Evolutionary conservation across 1,140 invertebrate genomes (phyloP), one percentile per base, ranked within the genome.

Genomic region (Aricia agestis): DNA sequence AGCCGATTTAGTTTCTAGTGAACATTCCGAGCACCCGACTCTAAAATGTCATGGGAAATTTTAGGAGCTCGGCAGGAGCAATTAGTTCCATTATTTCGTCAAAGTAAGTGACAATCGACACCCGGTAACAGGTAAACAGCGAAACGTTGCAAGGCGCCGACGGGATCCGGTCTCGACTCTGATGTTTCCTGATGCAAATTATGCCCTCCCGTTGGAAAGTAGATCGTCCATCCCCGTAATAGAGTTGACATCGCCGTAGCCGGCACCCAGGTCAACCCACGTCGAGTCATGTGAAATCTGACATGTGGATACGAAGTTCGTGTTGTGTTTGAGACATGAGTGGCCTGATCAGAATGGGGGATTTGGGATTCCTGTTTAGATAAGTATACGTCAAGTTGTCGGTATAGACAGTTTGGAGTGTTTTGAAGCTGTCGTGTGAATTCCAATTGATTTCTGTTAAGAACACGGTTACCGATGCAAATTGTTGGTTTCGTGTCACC

Each of bases 101-200:
- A 52, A 52, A 52, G 45, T 52, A 52, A 52, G 45, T 52, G 45
- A 52, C 45, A 15, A 52, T 25, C 59, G 59, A 31, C 67, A 18
- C 67, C 41, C 6, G 18, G 19, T 19, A 5, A 17, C 68, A 69
- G 57, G 68, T 69, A 69, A 69, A 69, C 68, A 69, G 68, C 68
- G 77, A 78, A 82, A 80, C 70, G 73, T 76, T 69, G 69, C 67
- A 69, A 75, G 74, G 70, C 74, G 73, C 73, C 77, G 70, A 76
- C 73, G 65, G 73, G 77, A 76, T 78, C 80, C 80, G 76, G 69
- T 65, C 78, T 77, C 76, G 42, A 71, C 75, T 77, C 69, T 78
- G 82, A 82, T 74, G 75, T 76, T 78, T 81, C 79, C 76, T 79
- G 72, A 82, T 82, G 74, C 76, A 83, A 83, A 83, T 83, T 82